phyloP scores from a whole-genome alignment of 2,888 invertebrate species.

The Sabatieria punctata region DNA sequence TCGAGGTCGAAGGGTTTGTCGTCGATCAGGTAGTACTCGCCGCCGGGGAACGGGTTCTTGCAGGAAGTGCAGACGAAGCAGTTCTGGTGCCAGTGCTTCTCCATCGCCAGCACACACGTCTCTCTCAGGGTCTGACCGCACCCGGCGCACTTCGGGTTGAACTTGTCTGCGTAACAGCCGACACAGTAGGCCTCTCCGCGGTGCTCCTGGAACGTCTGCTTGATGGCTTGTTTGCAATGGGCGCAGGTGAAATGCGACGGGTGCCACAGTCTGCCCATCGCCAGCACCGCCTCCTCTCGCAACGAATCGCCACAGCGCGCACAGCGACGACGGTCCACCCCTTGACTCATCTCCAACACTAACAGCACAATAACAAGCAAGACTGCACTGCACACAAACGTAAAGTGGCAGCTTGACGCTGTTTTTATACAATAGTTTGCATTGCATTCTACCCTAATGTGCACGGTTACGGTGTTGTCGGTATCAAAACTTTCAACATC shows the following conservation, averaged over 20 bases:
- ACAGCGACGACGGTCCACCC: conserved; percentile 21
- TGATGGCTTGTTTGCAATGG: conserved; percentile 47
- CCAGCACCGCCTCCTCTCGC: conserved; percentile 35
- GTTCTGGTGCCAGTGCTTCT: too few species aligned
- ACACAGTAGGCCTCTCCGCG: conserved; percentile 24
- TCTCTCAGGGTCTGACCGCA: conserved; percentile 25
- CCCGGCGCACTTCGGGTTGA: conserved; percentile 27
- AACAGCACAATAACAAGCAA: too few species aligned
- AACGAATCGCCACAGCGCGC: conserved; percentile 20
- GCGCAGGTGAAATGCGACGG: conserved; percentile 98
- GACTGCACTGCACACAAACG: too few species aligned
- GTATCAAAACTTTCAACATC: too few species aligned
- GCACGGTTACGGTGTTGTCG: too few species aligned
- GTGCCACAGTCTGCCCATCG: conserved; percentile 95
- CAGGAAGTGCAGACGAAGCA: too few species aligned
- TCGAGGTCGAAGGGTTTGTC: too few species aligned
- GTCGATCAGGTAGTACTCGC: too few species aligned
- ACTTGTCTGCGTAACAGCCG: conserved; percentile 23
- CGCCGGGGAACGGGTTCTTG: too few species aligned
- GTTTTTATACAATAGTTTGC: too few species aligned
- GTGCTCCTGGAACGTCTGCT: conserved; percentile 26
- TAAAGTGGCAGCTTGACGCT: too few species aligned
- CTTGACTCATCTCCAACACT: neutral
- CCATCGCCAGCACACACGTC: conserved; percentile 24
- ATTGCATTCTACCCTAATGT: too few species aligned